phyloP scores from a whole-genome alignment of 1,140 invertebrate genomes.

The Heliconius eleuchia region DNA sequence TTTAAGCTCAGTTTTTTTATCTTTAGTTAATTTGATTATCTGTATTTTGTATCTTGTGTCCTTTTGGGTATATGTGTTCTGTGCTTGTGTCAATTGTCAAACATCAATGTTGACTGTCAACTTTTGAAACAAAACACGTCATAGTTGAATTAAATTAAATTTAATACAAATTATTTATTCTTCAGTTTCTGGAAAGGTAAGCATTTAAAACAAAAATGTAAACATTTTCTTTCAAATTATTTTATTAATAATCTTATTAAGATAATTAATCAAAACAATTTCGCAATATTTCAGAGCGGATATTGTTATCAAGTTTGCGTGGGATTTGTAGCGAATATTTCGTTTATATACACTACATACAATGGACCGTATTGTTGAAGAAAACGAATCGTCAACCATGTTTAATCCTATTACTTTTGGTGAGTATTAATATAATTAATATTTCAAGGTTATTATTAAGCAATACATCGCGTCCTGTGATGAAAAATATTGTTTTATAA shows the following conservation, averaged over 20 bases:
- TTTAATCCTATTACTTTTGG: constrained; percentile 40
- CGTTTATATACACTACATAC: constrained; percentile 8
- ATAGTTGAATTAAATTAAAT: not conserved
- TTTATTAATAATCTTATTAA: not conserved
- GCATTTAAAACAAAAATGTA: not conserved
- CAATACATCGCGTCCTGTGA: too few species aligned
- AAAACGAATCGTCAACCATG: constrained; percentile 25
- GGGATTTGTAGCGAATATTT: constrained; percentile 4
- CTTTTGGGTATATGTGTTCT: too few species aligned
- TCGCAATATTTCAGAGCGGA: constrained; percentile 20
- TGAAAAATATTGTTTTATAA: too few species aligned
- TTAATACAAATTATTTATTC: not conserved
- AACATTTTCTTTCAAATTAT: not conserved
- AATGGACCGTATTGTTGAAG: constrained; percentile 31
- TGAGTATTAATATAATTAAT: constrained; percentile 20
- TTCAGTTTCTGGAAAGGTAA: not conserved
- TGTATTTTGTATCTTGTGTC: too few species aligned
- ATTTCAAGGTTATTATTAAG: not conserved
- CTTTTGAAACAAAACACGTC: constrained; percentile 11
- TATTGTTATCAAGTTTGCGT: constrained; percentile 20
- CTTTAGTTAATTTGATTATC: not conserved
- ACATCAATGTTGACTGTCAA: not conserved
- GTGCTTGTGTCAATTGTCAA: not conserved
- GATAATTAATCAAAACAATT: not conserved
- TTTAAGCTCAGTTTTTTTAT: not conserved